Base-by-base conservation (phyloP, 2,888 invertebrate species). In the Scaptomyza flava region DNA sequence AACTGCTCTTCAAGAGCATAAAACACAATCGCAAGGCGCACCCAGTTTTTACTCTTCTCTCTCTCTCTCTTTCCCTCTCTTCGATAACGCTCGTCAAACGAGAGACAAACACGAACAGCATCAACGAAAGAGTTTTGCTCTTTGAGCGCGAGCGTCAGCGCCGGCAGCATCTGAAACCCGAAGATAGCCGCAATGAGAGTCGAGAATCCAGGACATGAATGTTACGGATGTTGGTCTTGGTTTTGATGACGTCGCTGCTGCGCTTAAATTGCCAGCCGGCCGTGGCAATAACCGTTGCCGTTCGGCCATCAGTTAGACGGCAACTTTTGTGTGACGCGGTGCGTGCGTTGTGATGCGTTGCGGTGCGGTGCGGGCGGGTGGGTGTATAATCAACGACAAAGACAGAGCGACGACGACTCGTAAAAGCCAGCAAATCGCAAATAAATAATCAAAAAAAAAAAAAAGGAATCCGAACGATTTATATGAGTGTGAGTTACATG, bases 261-360 rank as follows among this genome's bases (percentile, higher is more conserved):
- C 36, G 51, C 30, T 43, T n/a, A 34, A 59, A 65, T 50, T 60
- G 54, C 34, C 60, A 65, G 73, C 63, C 62, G 67, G 61, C 65
- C 41, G 62, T 59, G 63, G 57, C 58, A 54, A 43, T 47, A 64
- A 56, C 38, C 56, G 63, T 45, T 69, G 72, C 43, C 50, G 57
- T 41, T 41, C 41, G 41, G 3, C 43, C 43, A 67, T 77, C 83
- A 82, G 81, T 82, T 79, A 76, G 67, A 81, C 81, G 84, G 69
- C 83, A 81, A 73, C 81, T 72, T 69, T 67, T 72, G 84, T 79
- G 77, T 48, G 67, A 64, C 41, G 65, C 67, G 70, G 82, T 74
- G 78, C 64, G 66, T 79, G 72, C 46, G 47, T 62, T 38, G 50
- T 57, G 72, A 17, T 58, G 63, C 64, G 68, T 63, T 41, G 41